Evolutionary conservation across 2,888 invertebrate genomes (phyloP).

Genomic region (Ligdia adustata): DNA sequence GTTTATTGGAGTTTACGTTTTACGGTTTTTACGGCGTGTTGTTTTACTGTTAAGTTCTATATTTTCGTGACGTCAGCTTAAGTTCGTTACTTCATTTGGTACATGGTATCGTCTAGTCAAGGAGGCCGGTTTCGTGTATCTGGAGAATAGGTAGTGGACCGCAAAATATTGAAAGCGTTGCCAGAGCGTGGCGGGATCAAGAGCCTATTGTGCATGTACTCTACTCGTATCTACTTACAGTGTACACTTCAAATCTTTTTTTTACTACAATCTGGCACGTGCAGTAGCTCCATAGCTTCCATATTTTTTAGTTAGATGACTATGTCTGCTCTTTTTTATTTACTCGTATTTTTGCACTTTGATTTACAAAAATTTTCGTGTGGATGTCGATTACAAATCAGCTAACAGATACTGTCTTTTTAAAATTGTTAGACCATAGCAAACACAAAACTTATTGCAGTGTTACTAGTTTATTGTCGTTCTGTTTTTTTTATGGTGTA

Average conservation of each 20-base stretch:
- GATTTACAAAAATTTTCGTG: too few species aligned
- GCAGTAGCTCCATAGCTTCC: too few species aligned
- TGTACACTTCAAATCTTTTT: conserved; percentile 15
- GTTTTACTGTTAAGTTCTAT: too few species aligned
- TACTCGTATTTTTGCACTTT: too few species aligned
- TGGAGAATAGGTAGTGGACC: conserved; percentile 68
- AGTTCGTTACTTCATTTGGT: conserved; percentile 35
- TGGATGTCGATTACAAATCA: too few species aligned
- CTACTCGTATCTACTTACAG: conserved; percentile 31
- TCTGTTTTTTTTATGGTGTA: conserved; percentile 4
- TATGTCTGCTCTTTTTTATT: too few species aligned
- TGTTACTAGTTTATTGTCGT: conserved; percentile 1
- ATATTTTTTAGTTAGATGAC: too few species aligned
- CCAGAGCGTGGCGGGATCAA: conserved; percentile 63
- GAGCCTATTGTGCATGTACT: conserved; percentile 47
- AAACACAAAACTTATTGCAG: conserved; percentile 9
- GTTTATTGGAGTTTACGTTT: too few species aligned
- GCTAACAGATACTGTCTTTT: too few species aligned
- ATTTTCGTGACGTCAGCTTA: conserved; percentile 23
- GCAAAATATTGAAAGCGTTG: conserved; percentile 72
- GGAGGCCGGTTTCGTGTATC: conserved; percentile 61
- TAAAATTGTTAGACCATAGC: conserved; percentile 12
- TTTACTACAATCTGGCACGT: not conserved
- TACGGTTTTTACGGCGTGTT: too few species aligned
- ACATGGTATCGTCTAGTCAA: conserved; percentile 68